Evolutionary conservation across 2,113 vertebrate genomes (phyloP).

Genomic region (Labeo catla): DNA sequence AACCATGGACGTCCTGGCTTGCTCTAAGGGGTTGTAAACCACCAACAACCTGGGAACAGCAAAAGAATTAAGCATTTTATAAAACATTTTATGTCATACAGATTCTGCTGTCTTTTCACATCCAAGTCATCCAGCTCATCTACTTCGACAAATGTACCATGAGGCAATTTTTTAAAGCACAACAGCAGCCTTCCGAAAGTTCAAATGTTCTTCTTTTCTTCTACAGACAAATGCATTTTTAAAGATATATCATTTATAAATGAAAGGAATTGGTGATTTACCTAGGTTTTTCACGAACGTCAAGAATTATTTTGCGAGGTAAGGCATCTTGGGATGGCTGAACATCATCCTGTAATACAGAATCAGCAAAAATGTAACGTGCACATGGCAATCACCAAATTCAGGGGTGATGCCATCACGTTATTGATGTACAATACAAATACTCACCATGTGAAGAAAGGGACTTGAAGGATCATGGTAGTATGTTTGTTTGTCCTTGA

Average conservation of each 20-base stretch:
- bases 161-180: neutral
- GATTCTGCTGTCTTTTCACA: neutral
- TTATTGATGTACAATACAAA: neutral
- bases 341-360: conserved; percentile 76
- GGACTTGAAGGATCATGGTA: conserved; percentile 73
- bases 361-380: neutral
- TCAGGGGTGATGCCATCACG: neutral
- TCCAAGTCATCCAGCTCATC: neutral
- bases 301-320: conserved; percentile 79
- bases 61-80: neutral
- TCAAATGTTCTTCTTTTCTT: neutral
- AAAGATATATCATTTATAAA: neutral
- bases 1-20: conserved; percentile 79
- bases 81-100: neutral
- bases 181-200: neutral
- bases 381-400: neutral
- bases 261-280: conserved; percentile 27
- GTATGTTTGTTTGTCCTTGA: conserved; percentile 84
- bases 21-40: conserved; percentile 85
- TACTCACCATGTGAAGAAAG: conserved; percentile 85
- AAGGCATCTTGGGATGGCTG: conserved; percentile 85
- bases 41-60: conserved; percentile 81
- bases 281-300: conserved; percentile 71
- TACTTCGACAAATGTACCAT: neutral
- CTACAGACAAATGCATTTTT: no score